A percentile compares a stretch with the other conserved stretches of the same genome.
These are phyloP conservation scores for Athalia cordata DNA, from an alignment of 2,888 invertebrate genomes.

Conservation along the genomic window DNA sequence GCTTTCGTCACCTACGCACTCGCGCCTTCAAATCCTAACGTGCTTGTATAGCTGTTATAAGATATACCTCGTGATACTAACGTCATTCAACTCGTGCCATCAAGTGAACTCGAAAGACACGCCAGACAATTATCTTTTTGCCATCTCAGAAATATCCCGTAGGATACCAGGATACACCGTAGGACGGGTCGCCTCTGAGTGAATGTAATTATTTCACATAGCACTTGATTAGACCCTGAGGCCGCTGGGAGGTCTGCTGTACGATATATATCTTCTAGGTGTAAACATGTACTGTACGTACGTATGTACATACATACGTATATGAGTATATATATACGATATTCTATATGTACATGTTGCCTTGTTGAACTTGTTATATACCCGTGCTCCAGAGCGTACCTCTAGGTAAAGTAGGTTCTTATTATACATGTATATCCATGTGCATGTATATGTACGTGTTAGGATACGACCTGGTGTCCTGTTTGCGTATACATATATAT, in stretches of 20 bases:
- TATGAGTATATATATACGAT: too few species aligned
- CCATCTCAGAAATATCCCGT: constrained; percentile 27
- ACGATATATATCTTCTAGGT: background rate
- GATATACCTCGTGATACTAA: too few species aligned
- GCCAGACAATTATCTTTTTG: constrained; percentile 20
- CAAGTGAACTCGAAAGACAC: background rate
- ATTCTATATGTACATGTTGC: background rate
- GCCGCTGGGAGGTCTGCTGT: constrained; percentile 20
- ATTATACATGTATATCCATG: background rate
- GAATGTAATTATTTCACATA: constrained; percentile 58
- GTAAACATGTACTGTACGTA: background rate
- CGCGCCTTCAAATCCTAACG: too few species aligned
- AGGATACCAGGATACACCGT: background rate
- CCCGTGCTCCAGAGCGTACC: background rate
- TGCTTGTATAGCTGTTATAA: too few species aligned
- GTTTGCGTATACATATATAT: background rate
- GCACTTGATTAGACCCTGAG: constrained; percentile 57
- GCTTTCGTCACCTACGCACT: too few species aligned
- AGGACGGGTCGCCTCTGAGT: constrained; percentile 40
- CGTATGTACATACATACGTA: background rate
- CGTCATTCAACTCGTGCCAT: too few species aligned
- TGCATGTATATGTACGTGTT: background rate
- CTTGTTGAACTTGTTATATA: constrained; percentile 33
- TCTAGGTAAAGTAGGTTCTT: background rate
- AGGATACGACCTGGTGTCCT: background rate